Evolutionary conservation across 2,113 vertebrate species (phyloP), one percentile per base, ranked within the genome.

Genomic region (Notothenia coriiceps): DNA sequence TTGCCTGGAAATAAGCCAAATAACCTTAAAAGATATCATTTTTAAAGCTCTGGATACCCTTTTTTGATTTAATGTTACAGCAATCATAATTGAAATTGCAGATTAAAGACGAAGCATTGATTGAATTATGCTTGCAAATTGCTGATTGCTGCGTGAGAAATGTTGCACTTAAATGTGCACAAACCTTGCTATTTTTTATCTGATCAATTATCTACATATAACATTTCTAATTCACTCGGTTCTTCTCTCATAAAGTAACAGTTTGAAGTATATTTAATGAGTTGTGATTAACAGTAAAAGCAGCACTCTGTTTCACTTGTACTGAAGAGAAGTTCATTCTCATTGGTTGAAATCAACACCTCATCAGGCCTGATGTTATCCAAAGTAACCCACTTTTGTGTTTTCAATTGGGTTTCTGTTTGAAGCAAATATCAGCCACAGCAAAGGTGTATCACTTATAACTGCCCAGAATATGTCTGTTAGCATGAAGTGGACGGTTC

Each of bases 301-400:
- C 15, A 81, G 46, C 60, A 43, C 54, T 2, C 47, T 77, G 63
- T 73, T 65, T 22, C 74, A 72, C 67, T 74, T 70, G 77, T 80
- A 70, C 68, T 70, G 70, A 60, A 20, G 49, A 64, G 51, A 74
- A 80, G 82, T 80, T 86, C 80, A 76, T 4, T 62, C 66, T 72
- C 57, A 46, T 55, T 76, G 77, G 49, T 35, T 54, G 74, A 66
- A 70, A 60, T 0, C 0, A 68, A 63, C 9, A 70, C 87, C 80
- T 82, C 77, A 89, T 89, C 10, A 87, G 80, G 49, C 62, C 22
- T 46, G 59, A 88, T 8, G 62, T 83, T 81, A 46, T 66, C 12
- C 59, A 50, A 69, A 82, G 46, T 40, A 70, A 59, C 67, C 51
- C 66, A 22, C 72, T 6, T 77, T 56, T 70, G 13, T 60, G 55